phyloP scores from a whole-genome alignment of 1,140 invertebrate genomes.

The Caerostris darwini region DNA sequence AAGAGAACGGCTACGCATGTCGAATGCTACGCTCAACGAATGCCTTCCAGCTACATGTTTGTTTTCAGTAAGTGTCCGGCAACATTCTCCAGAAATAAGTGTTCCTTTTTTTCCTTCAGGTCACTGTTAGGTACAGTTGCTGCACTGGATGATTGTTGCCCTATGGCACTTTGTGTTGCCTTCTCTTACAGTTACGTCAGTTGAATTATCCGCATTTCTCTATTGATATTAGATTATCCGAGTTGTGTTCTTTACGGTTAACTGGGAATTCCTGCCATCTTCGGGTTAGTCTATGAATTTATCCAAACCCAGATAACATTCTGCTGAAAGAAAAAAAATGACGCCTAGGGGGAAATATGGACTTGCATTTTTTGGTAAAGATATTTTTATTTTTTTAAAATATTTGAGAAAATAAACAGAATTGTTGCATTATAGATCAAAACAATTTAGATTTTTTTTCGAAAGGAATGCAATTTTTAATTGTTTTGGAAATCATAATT shows the following conservation, averaged over 20 bases:
- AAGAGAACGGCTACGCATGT: background rate
- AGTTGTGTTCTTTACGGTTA: constrained; percentile 55
- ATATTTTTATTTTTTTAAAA: background rate
- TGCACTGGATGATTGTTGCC: constrained; percentile 68
- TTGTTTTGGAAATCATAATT: no score
- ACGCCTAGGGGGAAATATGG: no score
- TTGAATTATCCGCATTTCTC: background rate
- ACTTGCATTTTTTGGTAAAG: background rate
- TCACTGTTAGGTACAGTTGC: constrained; percentile 66
- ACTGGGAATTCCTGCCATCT: constrained; percentile 18
- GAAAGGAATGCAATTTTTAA: no score
- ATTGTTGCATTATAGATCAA: no score
- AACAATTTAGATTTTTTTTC: no score
- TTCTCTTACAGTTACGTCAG: background rate
- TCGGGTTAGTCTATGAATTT: background rate
- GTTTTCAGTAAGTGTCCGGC: constrained; percentile 60
- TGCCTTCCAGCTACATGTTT: constrained; percentile 45
- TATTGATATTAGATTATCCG: constrained; percentile 59
- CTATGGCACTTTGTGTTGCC: background rate
- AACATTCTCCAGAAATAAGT: constrained; percentile 66
- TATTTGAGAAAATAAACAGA: no score
- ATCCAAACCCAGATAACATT: background rate
- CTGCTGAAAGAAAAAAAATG: background rate
- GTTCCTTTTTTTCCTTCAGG: constrained; percentile 40
- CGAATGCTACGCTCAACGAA: background rate